These are phyloP conservation scores for Allolobophora icterica DNA, from an alignment of 2,888 invertebrate genomes.

Conservation along the genomic window DNA sequence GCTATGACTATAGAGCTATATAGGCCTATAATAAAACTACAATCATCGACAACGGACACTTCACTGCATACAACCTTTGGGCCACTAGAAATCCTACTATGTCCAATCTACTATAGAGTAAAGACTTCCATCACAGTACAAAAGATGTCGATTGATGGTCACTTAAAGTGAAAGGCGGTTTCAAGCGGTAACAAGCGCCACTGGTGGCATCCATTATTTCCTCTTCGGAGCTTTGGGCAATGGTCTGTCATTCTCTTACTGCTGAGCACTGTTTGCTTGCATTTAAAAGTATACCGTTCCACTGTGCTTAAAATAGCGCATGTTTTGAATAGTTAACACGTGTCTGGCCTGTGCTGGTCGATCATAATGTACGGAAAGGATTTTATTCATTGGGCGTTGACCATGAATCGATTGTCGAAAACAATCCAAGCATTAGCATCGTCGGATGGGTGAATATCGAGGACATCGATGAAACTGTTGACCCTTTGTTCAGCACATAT, in stretches of 20 bases:
- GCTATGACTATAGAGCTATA: too few relatives aligned
- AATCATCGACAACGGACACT: too few relatives aligned
- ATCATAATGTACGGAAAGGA: not conserved
- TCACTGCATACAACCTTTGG: too few relatives aligned
- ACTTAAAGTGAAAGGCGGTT: not conserved
- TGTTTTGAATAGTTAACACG: not conserved
- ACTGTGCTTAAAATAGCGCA: not conserved
- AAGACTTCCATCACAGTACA: not conserved
- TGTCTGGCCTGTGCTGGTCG: not conserved
- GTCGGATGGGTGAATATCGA: not conserved
- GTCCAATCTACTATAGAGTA: too few relatives aligned
- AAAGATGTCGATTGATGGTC: not conserved
- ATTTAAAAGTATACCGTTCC: not conserved
- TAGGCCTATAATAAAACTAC: too few relatives aligned
- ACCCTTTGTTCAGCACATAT: too few relatives aligned
- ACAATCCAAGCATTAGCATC: not conserved
- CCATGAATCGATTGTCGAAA: not conserved
- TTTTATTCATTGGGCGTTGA: not conserved
- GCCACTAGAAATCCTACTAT: too few relatives aligned
- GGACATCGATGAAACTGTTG: not conserved
- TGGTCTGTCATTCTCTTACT: too few relatives aligned
- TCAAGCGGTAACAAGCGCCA: not conserved
- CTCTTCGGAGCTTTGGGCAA: not conserved
- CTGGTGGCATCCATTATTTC: not conserved
- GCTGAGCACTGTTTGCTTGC: too few relatives aligned